Evolutionary conservation across 2,797 vertebrate genomes (phyloP).

Genomic region (Knipowitschia caucasica): DNA sequence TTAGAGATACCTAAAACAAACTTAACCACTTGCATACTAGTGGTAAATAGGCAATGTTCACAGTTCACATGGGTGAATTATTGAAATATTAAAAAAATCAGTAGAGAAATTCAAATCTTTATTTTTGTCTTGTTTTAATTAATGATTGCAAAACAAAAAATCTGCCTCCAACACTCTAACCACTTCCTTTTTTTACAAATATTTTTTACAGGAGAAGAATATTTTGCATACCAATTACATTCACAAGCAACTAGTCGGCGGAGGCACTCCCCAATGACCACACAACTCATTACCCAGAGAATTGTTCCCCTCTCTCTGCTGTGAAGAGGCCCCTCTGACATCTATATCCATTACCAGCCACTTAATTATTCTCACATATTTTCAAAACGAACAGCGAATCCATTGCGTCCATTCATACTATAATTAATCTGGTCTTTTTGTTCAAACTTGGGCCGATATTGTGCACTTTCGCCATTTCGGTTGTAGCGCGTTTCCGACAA

Average conservation of each 20-base stretch:
- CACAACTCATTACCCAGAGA: background rate
- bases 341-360: background rate
- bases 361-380: constrained; percentile 4
- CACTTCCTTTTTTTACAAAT: background rate
- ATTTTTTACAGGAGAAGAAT: background rate
- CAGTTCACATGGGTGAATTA: no score
- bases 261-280: background rate
- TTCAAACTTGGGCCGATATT: background rate
- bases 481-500: background rate
- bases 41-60: no score
- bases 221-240: background rate
- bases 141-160: no score
- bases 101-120: no score
- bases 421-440: background rate
- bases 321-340: background rate
- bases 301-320: background rate
- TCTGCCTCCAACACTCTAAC: background rate
- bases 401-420: background rate
- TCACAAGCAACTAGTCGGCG: background rate
- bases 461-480: background rate
- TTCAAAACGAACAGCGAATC: constrained; percentile 3
- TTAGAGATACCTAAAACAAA: no score
- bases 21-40: no score
- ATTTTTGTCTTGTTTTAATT: no score
- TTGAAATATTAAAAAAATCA: no score